Percentiles rank a stretch among this genome's conserved stretches.
These are phyloP conservation scores for Enteromius mattozi DNA, from an alignment of 2,797 vertebrate genomes.

Conservation along the genomic window DNA sequence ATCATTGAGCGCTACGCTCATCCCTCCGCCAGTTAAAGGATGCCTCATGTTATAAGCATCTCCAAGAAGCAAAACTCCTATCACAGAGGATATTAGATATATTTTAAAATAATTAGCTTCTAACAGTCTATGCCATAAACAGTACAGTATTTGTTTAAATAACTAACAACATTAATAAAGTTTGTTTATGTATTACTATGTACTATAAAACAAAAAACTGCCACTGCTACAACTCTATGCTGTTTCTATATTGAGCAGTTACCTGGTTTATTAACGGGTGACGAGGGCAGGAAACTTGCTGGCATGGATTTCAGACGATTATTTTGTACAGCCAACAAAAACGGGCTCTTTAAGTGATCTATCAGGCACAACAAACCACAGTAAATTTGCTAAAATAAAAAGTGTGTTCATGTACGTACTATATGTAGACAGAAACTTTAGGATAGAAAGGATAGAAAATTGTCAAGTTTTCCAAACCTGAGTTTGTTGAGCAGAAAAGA, in stretches of 20 bases:
- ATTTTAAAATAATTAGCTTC: background rate
- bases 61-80: constrained; percentile 93
- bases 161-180: constrained; percentile 6
- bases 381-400: background rate
- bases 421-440: background rate
- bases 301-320: constrained; percentile 88
- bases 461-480: no score
- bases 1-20: constrained; percentile 93
- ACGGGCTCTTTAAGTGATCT: constrained; percentile 91
- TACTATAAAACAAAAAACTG: background rate
- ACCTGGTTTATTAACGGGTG: constrained; percentile 95
- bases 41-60: constrained; percentile 98
- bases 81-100: background rate
- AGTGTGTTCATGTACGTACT: background rate
- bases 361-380: constrained; percentile 49
- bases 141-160: background rate
- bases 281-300: constrained; percentile 90
- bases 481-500: background rate
- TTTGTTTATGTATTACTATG: background rate
- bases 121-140: background rate
- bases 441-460: no score
- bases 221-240: background rate
- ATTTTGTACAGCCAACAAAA: constrained; percentile 88
- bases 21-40: constrained; percentile 94
- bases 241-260: constrained; percentile 30